These are phyloP conservation scores for Sula dactylatra DNA, from an alignment of 2,113 vertebrate genomes.

Conservation along the genomic window DNA sequence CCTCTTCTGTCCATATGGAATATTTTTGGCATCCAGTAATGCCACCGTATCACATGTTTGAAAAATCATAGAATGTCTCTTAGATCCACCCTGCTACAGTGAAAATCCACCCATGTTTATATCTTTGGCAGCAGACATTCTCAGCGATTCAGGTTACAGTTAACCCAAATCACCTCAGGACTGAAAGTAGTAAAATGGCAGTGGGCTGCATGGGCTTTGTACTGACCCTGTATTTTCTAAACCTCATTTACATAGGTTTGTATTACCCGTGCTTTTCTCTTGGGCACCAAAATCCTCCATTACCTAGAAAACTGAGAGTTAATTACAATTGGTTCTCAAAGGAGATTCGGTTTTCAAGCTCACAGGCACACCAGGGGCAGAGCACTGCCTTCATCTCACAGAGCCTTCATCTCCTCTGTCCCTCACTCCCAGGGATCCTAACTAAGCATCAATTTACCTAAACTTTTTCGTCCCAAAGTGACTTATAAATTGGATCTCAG, in stretches of 20 bases:
- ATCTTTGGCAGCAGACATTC: neutral
- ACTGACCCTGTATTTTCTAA: neutral
- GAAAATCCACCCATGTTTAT: neutral
- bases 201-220: neutral
- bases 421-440: neutral
- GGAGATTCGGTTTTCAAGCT: neutral
- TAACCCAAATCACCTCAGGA: neutral
- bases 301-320: neutral
- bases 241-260: neutral
- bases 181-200: neutral
- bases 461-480: neutral
- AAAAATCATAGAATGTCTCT: neutral
- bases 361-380: neutral
- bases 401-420: neutral
- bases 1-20: neutral
- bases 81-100: neutral
- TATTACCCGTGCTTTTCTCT: neutral
- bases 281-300: neutral
- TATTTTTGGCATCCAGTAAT: neutral
- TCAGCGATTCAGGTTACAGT: neutral
- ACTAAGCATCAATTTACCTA: neutral
- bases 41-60: neutral
- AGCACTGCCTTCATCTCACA: neutral
- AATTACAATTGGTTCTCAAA: slow-evolving; percentile 14
- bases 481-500: neutral